Percentiles rank a stretch among this genome's conserved stretches.
Evolutionary conservation across 2,888 invertebrate genomes (phyloP).

Genomic region (Drosophila maculinotata): DNA sequence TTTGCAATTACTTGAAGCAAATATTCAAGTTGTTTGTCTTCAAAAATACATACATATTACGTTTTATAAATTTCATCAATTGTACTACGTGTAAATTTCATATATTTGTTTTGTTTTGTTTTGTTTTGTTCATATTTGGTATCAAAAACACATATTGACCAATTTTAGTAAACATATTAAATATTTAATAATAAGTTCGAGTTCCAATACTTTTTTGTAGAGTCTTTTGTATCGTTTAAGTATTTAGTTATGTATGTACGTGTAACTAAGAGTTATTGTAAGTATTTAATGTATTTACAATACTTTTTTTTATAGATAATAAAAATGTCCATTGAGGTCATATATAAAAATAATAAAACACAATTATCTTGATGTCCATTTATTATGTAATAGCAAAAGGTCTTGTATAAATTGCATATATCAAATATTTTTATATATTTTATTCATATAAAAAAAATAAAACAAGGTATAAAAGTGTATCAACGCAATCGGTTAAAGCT

Average conservation of each 20-base stretch:
- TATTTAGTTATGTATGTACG: conserved; percentile 58
- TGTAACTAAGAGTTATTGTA: conserved; percentile 31
- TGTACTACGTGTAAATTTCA: conserved; percentile 78
- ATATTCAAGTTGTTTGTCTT: conserved; percentile 27
- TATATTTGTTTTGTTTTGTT: conserved; percentile 36
- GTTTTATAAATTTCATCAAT: conserved; percentile 70
- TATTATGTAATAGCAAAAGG: conserved; percentile 70
- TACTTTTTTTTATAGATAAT: conserved; percentile 51
- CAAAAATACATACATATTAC: conserved; percentile 69
- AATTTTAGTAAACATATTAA: conserved; percentile 69
- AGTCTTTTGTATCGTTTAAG: conserved; percentile 75
- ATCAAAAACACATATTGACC: conserved; percentile 77
- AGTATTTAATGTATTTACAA: conserved; percentile 59
- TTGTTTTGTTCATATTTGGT: conserved; percentile 47
- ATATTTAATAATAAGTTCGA: conserved; percentile 74
- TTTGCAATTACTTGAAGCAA: conserved; percentile 42
- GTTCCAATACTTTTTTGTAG: conserved; percentile 75
- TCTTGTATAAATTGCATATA: conserved; percentile 74
- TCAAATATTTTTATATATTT: conserved; percentile 63
- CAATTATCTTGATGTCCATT: conserved; percentile 67
- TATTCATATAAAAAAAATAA: conserved; percentile 58
- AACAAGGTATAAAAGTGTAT: conserved; percentile 79
- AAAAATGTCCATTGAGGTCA: conserved; percentile 37
- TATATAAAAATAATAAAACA: conserved; percentile 62
- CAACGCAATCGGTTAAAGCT: conserved; percentile 75